Evolutionary conservation across 2,113 vertebrate species (phyloP), one percentile per base, ranked within the genome.

Genomic region (Psilopsiagon aymara): DNA sequence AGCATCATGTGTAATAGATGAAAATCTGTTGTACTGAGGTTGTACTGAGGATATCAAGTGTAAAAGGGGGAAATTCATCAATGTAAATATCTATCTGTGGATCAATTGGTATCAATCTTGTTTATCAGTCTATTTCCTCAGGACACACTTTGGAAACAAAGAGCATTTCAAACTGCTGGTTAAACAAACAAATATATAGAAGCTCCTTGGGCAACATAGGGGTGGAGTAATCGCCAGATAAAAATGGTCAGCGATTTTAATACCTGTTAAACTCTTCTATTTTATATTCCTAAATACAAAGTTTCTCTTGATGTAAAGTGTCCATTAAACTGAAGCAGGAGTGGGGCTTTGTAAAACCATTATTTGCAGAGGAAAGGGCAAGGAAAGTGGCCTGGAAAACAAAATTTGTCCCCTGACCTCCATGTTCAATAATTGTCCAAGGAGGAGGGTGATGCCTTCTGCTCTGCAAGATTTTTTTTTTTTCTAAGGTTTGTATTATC

Each of bases 131-230:
- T 94, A 20, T 94, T 96, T 97, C 95, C 94, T 92, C 82, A 20
- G 95, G 94, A 96, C 91, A 92, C 69, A 74, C 81, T 96, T 91
- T 77, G 88, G 86, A 88, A 94, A 97, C 95, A 96, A 96, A 94
- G 94, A 95, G 81, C 91, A 87, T 94, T 96, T 95, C 92, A 85
- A 95, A 79, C 57, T 90, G 93, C 82, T 88, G 86, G 86, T 95
- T 96, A 97, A 97, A 96, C 94, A 97, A 96, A 96, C 88, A 97
- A 96, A 96, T 63, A 70, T 60, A 53, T 55, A 81, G 86, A 75
- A 91, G 77, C 77, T 97, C 84, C 68, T 73, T 29, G 78, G 92
- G 82, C 78, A 85, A 64, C 41, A 2, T 17, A 43, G 31, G 81
- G 67, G 77, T 80, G 93, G 90, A 87, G 46, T 41, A 80, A 90